Conservation (phyloP, 2,888 invertebrate genomes). For the Leucophenga maculata region DNA sequence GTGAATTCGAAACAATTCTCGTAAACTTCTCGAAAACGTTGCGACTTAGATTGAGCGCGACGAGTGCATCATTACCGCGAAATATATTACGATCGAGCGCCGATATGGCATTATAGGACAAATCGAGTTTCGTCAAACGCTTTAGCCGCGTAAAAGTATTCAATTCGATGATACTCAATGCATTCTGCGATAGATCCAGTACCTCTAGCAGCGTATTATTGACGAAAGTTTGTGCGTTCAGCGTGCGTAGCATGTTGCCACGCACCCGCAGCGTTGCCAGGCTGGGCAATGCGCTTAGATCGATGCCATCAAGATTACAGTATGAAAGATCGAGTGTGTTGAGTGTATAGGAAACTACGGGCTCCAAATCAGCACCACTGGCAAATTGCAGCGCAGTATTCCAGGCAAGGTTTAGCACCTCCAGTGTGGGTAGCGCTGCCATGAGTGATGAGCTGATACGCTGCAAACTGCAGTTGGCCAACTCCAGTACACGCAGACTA, state of each 20-base stretch:
- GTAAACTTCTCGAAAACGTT: constrained; percentile 78
- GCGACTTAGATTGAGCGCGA: constrained; percentile 77
- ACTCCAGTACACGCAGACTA: constrained; percentile 74
- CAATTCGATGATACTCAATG: constrained; percentile 76
- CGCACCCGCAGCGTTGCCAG: constrained; percentile 76
- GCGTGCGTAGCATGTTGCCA: constrained; percentile 77
- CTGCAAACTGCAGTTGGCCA: constrained; percentile 76
- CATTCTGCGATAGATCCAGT: constrained; percentile 80
- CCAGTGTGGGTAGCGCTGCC: constrained; percentile 75
- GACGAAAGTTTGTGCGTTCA: constrained; percentile 75
- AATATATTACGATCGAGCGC: constrained; percentile 76
- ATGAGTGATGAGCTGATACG: constrained; percentile 75
- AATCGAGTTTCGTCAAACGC: constrained; percentile 77
- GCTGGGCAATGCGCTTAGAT: constrained; percentile 77
- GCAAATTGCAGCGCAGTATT: constrained; percentile 75
- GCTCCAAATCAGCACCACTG: constrained; percentile 63
- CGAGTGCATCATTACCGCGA: constrained; percentile 76
- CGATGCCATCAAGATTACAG: constrained; percentile 77
- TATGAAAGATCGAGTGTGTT: constrained; percentile 76
- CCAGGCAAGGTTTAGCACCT: constrained; percentile 76
- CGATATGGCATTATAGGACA: constrained; percentile 81
- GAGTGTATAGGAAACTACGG: constrained; percentile 74
- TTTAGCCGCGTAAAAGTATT: constrained; percentile 77
- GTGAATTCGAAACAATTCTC: constrained; percentile 75
- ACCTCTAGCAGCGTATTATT: constrained; percentile 77